Evolutionary conservation across 2,888 invertebrate genomes (phyloP).

Genomic region (Zygogramma bicolorata): DNA sequence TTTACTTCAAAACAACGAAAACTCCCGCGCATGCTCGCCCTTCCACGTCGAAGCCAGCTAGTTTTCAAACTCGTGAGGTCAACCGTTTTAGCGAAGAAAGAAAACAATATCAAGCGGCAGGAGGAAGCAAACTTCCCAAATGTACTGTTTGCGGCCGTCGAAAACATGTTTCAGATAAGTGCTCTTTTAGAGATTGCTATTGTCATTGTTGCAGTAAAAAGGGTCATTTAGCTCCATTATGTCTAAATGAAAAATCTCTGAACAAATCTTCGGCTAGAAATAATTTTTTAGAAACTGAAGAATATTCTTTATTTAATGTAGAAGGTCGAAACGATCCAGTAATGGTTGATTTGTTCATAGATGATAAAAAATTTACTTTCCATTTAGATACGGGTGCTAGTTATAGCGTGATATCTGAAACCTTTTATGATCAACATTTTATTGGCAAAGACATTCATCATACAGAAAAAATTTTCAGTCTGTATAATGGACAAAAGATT

Average conservation of each 20-base stretch:
- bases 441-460: neutral
- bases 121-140: no score
- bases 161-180: no score
- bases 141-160: no score
- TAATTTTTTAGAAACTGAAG: neutral
- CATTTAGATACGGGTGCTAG: neutral
- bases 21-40: neutral
- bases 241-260: neutral
- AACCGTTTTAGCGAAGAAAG: no score
- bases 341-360: no score
- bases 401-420: neutral
- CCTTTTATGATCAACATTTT: neutral
- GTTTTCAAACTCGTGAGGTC: no score
- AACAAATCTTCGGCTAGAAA: neutral
- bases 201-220: neutral
- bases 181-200: no score
- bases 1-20: neutral
- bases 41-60: no score
- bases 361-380: neutral
- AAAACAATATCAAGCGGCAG: conserved; percentile 12
- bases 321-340: neutral
- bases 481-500: neutral
- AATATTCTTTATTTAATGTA: neutral
- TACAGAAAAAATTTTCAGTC: neutral
- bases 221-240: conserved; percentile 23